phyloP scores from a whole-genome alignment of 2,888 invertebrate genomes.

The Drosophila borborema region DNA sequence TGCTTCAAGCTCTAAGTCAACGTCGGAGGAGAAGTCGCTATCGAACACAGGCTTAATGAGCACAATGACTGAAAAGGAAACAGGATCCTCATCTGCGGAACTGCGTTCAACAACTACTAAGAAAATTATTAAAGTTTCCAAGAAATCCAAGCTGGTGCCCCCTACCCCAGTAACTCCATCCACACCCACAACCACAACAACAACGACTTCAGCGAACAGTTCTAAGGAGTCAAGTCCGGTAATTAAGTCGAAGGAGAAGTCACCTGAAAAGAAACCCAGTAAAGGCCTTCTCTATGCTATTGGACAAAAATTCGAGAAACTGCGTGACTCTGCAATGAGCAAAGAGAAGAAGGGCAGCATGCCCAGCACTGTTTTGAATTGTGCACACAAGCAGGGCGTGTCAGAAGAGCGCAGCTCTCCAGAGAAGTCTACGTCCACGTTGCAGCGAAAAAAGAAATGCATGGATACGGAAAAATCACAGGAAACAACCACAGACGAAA shows the following conservation, averaged over 20 bases:
- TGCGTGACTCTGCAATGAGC: slow-evolving; percentile 86
- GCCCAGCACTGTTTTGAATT: slow-evolving; percentile 53
- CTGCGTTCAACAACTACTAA: slow-evolving; percentile 64
- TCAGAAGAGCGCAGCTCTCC: slow-evolving; percentile 57
- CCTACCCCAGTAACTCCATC: slow-evolving; percentile 72
- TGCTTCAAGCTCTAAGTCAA: slow-evolving; percentile 54
- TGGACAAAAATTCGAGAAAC: slow-evolving; percentile 91
- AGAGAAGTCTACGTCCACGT: slow-evolving; percentile 77
- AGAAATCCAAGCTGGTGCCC: slow-evolving; percentile 80
- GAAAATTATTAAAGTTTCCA: slow-evolving; percentile 75
- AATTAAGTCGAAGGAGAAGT: slow-evolving; percentile 81
- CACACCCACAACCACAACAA: slow-evolving; percentile 66
- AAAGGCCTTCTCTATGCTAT: slow-evolving; percentile 89
- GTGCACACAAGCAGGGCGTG: slow-evolving; percentile 75
- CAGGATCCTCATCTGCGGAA: slow-evolving; percentile 63
- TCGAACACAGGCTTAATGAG: slow-evolving; percentile 55
- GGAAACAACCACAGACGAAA: slow-evolving; percentile 50
- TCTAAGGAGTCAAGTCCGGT: slow-evolving; percentile 81
- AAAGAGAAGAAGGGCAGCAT: slow-evolving; percentile 77
- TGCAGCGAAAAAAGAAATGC: slow-evolving; percentile 85
- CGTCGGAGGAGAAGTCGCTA: slow-evolving; percentile 71
- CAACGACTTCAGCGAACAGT: slow-evolving; percentile 68
- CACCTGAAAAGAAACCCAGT: slow-evolving; percentile 88
- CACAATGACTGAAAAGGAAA: slow-evolving; percentile 55
- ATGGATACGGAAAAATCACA: slow-evolving; percentile 44